Evolutionary conservation across 2,113 vertebrate genomes (phyloP).

Genomic region (Climacteris rufus): DNA sequence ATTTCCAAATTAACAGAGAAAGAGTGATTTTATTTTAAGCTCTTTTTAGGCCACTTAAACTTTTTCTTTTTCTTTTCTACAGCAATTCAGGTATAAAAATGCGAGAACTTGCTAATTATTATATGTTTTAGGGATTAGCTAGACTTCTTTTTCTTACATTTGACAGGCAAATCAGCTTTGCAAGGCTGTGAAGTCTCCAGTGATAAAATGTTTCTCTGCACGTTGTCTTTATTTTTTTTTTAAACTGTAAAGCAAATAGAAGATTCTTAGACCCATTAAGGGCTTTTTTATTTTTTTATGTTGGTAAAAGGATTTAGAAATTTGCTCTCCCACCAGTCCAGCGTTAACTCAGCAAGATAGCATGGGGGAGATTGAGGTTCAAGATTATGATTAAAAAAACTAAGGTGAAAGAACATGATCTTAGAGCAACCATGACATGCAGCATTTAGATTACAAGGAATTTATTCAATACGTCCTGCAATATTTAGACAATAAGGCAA

Average conservation of each 20-base stretch:
- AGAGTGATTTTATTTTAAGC: neutral
- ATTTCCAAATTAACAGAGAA: neutral
- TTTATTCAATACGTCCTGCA: neutral
- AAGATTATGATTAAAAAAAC: neutral
- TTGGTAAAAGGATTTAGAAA: neutral
- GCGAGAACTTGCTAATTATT: slow-evolving; percentile 7
- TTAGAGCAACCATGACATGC: neutral
- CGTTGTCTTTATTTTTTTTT: neutral
- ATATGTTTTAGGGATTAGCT: neutral
- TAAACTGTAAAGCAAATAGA: neutral
- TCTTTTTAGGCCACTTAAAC: neutral
- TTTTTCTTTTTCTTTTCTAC: neutral
- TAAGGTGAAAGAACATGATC: neutral
- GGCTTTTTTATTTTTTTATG: neutral
- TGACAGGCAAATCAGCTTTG: slow-evolving; percentile 2
- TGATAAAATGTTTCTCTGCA: neutral
- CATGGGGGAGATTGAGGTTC: neutral
- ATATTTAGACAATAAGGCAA: neutral
- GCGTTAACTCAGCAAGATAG: neutral
- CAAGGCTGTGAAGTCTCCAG: neutral
- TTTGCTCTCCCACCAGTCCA: neutral
- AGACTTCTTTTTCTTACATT: neutral
- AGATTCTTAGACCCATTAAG: neutral
- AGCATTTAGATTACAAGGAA: neutral
- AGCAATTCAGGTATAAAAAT: neutral